A percentile compares a stretch with the other conserved stretches of the same genome.
These are phyloP conservation scores for Phrynosoma blainvillii DNA, from an alignment of 2,113 vertebrate genomes.

Conservation along the genomic window DNA sequence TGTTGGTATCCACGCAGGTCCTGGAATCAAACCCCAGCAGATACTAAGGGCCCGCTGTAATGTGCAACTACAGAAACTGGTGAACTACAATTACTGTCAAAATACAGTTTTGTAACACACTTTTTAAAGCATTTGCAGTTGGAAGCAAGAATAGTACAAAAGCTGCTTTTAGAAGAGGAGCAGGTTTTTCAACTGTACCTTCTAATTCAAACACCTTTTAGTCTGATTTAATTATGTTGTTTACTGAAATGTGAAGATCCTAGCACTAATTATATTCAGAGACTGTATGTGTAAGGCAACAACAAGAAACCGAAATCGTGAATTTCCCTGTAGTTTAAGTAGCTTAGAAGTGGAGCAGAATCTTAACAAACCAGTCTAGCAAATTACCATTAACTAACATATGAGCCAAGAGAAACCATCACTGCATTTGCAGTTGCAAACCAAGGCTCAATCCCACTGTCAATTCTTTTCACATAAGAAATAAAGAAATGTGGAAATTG, in stretches of 20 bases:
- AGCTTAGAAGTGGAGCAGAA: neutral
- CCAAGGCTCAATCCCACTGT: neutral
- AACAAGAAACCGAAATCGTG: neutral
- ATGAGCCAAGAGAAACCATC: neutral
- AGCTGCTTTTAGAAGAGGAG: neutral
- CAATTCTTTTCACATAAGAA: neutral
- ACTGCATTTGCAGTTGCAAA: neutral
- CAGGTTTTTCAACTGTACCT: neutral
- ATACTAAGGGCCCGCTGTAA: neutral
- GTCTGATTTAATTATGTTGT: neutral
- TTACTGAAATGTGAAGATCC: neutral
- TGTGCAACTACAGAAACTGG: neutral
- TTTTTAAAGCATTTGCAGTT: neutral
- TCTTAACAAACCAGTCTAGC: neutral
- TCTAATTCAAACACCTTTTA: neutral
- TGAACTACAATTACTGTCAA: neutral
- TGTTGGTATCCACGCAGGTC: too few species aligned
- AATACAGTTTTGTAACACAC: neutral
- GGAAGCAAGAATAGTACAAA: neutral
- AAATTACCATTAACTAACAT: neutral
- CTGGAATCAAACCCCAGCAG: too few species aligned
- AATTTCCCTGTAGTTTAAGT: neutral
- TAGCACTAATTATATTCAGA: neutral
- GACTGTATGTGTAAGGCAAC: neutral
- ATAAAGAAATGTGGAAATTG: neutral